These are phyloP conservation scores for Phaonia tiefii DNA, from an alignment of 2,888 invertebrate genomes.

Conservation along the genomic window DNA sequence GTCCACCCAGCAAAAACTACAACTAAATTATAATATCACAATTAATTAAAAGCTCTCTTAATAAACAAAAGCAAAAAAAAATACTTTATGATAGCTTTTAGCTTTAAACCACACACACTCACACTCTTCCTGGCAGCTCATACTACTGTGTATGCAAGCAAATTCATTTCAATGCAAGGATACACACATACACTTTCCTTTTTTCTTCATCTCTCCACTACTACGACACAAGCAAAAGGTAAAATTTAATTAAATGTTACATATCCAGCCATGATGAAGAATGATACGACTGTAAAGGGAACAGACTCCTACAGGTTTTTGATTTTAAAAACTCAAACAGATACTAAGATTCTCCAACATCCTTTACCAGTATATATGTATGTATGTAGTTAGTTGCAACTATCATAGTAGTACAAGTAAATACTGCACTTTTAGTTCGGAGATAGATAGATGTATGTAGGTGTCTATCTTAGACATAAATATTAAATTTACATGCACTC, in stretches of 20 bases:
- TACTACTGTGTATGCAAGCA: neutral
- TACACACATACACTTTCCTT: neutral
- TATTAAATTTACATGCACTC: conserved; percentile 42
- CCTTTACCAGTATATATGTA: no score
- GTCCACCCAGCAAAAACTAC: neutral
- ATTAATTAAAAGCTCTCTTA: conserved; percentile 53
- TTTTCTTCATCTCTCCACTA: no score
- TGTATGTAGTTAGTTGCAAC: no score
- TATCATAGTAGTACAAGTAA: neutral
- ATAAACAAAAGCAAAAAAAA: conserved; percentile 47
- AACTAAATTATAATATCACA: conserved; percentile 28
- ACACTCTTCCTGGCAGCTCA: neutral
- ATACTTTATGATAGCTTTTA: conserved; percentile 44
- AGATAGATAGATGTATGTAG: neutral
- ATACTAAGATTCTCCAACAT: no score
- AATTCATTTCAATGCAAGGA: conserved; percentile 26
- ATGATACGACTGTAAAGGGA: conserved; percentile 6
- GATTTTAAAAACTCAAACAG: neutral
- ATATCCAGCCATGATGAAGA: conserved; percentile 14
- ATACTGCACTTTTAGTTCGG: neutral
- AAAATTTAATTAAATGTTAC: conserved; percentile 55
- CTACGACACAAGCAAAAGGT: neutral
- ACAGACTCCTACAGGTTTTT: conserved; percentile 34
- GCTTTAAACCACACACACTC: conserved; percentile 20
- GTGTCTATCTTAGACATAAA: conserved; percentile 19